Evolutionary conservation across 2,113 vertebrate species (phyloP).

Genomic region (Tenrec ecaudatus): DNA sequence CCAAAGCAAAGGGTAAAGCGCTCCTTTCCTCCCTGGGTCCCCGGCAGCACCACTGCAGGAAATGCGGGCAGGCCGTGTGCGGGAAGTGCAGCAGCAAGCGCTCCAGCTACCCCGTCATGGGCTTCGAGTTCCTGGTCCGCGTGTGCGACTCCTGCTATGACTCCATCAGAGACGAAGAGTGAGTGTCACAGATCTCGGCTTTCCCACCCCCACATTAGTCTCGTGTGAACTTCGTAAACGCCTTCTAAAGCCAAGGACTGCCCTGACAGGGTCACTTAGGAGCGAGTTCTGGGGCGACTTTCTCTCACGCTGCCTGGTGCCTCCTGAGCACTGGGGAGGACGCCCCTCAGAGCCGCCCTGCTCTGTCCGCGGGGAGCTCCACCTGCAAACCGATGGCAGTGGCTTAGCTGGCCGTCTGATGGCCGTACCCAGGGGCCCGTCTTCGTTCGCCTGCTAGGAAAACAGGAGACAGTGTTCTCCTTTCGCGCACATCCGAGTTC

Average conservation of each 20-base stretch:
- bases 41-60: constrained; percentile 96
- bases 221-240: neutral
- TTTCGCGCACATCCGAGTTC: neutral
- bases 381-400: too few species aligned
- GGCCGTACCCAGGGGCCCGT: too few species aligned
- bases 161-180: constrained; percentile 98
- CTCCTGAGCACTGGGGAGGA: neutral
- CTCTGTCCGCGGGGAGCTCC: too few species aligned
- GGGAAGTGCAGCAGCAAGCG: constrained; percentile 97
- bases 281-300: too few species aligned
- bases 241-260: neutral
- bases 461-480: neutral
- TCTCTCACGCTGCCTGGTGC: neutral
- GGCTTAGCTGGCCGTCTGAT: neutral
- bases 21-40: neutral
- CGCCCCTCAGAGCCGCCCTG: too few species aligned
- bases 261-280: neutral
- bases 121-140: constrained; percentile 98
- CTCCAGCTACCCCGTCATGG: constrained; percentile 96
- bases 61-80: constrained; percentile 97
- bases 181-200: constrained; percentile 83
- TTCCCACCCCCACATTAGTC: neutral
- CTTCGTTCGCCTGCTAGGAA: neutral
- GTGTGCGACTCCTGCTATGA: constrained; percentile 96
- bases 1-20: neutral